Conservation (phyloP, 2,888 invertebrate species). For the Xestia ashworthii region DNA sequence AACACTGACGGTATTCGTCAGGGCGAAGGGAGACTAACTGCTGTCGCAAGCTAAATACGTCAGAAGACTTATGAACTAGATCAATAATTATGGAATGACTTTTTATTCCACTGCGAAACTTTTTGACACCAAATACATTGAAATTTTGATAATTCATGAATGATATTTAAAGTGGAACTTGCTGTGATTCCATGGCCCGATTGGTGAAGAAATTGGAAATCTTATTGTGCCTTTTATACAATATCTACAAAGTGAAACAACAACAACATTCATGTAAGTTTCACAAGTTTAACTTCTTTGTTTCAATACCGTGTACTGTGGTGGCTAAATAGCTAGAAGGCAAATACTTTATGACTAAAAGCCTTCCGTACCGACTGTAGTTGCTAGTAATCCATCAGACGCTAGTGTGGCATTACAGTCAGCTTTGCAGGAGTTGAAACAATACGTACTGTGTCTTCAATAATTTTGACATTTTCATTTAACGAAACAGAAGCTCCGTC, state of each 20-base stretch:
- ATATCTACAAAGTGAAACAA: neutral
- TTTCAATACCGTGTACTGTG: neutral
- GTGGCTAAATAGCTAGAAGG: neutral
- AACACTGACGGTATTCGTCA: constrained; percentile 12
- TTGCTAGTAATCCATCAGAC: neutral
- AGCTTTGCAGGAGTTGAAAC: neutral
- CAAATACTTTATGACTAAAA: constrained; percentile 14
- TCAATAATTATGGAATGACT: neutral
- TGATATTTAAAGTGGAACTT: no score
- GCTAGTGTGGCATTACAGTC: neutral
- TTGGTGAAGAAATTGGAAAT: neutral
- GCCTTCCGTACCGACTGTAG: neutral
- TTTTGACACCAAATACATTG: neutral
- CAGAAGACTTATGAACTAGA: constrained; percentile 5
- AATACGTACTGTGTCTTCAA: neutral
- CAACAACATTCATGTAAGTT: neutral
- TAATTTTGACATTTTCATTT: neutral
- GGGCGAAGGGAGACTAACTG: constrained; percentile 1
- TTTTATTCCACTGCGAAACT: neutral
- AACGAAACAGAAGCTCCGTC: neutral
- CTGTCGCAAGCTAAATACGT: neutral
- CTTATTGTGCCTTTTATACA: neutral
- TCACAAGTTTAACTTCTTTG: neutral
- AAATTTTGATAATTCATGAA: neutral
- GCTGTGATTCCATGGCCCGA: neutral